Evolutionary conservation across 2,113 vertebrate genomes (phyloP).

Genomic region (Cyphomyrus discorhynchus): DNA sequence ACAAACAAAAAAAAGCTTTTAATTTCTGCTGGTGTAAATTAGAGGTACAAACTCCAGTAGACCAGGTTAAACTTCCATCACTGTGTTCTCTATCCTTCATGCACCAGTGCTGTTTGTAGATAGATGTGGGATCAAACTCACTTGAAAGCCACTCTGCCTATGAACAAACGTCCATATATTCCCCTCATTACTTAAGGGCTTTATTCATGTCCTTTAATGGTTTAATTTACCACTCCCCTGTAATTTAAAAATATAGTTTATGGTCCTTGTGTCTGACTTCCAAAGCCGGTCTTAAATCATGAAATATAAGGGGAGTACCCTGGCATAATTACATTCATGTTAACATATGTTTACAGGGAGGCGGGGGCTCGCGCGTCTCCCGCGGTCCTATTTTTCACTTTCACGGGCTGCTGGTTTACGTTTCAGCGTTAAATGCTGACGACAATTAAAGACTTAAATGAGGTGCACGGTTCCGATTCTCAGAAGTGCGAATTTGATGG

Average conservation of each 20-base stretch:
- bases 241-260: slow-evolving; percentile 36
- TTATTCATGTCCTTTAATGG: slow-evolving; percentile 41
- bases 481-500: background rate
- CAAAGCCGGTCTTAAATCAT: slow-evolving; percentile 31
- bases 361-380: background rate
- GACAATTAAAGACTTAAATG: background rate
- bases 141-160: background rate
- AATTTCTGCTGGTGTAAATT: background rate
- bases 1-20: background rate
- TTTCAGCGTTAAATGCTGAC: background rate
- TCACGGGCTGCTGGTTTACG: background rate
- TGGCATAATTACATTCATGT: background rate
- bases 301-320: slow-evolving; percentile 33
- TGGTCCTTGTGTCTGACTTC: slow-evolving; percentile 28
- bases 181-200: slow-evolving; percentile 48
- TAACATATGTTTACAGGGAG: background rate
- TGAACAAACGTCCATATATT: background rate
- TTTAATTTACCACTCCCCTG: slow-evolving; percentile 32
- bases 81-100: background rate
- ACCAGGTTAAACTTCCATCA: background rate
- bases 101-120: background rate
- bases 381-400: background rate
- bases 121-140: background rate
- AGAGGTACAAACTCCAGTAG: background rate
- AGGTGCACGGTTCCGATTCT: background rate